These are phyloP conservation scores for Agonopterix alstromeriana DNA, from an alignment of 2,888 invertebrate genomes.

Conservation along the genomic window DNA sequence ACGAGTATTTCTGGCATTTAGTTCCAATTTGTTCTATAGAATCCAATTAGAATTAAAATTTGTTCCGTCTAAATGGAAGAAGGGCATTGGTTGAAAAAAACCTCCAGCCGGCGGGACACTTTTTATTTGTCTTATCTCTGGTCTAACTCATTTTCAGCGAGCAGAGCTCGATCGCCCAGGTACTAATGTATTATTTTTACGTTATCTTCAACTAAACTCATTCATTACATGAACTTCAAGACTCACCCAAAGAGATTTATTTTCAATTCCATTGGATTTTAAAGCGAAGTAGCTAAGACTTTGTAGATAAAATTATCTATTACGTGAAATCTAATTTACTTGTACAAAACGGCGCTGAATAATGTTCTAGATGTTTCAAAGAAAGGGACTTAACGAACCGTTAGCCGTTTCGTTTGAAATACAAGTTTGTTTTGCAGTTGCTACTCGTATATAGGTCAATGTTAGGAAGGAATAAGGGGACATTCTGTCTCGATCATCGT, in stretches of 20 bases:
- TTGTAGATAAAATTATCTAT: background rate
- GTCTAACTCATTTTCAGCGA: no score
- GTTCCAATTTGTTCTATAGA: no score
- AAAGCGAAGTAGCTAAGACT: background rate
- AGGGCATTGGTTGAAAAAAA: no score
- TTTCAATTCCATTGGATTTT: background rate
- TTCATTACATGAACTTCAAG: background rate
- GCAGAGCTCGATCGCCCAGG: no score
- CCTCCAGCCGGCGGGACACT: no score
- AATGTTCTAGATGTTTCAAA: constrained; percentile 16
- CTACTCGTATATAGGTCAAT: constrained; percentile 2
- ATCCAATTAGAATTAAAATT: no score
- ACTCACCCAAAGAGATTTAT: background rate
- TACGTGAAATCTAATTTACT: constrained; percentile 6
- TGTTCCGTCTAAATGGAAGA: no score
- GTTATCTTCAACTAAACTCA: no score
- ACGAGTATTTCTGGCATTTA: no score
- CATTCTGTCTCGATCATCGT: no score
- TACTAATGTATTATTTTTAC: no score
- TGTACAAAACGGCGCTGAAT: constrained; percentile 15
- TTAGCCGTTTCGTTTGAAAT: constrained; percentile 22
- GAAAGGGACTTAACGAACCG: constrained; percentile 37
- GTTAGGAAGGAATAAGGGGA: background rate
- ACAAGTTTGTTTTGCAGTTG: constrained; percentile 13
- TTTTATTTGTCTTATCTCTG: no score